Evolutionary conservation across 2,113 vertebrate species (phyloP).

Genomic region (Podocnemis expansa): DNA sequence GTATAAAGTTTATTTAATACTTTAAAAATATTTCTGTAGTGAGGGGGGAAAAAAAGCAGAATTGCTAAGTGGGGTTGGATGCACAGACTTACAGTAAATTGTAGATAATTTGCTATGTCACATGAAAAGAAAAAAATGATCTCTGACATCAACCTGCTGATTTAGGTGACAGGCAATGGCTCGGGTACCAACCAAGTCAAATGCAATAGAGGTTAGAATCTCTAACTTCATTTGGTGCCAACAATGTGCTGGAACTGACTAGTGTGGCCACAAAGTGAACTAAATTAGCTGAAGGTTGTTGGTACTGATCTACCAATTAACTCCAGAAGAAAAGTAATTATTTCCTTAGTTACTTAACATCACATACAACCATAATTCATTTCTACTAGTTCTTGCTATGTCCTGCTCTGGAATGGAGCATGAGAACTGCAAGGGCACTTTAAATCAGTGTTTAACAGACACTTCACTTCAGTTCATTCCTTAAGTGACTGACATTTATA

Average conservation of each 20-base stretch:
- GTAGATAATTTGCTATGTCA: not conserved
- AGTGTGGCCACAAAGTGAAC: not conserved
- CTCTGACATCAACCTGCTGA: constrained; percentile 9
- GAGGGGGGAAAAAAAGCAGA: constrained; percentile 10
- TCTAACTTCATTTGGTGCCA: not conserved
- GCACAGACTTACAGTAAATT: constrained; percentile 1
- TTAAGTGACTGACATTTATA: constrained; percentile 51
- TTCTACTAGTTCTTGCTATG: not conserved
- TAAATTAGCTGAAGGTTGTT: not conserved
- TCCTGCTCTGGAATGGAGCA: not conserved
- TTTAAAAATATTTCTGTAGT: not conserved
- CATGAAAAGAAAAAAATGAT: not conserved
- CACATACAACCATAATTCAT: not conserved
- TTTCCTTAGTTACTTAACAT: not conserved
- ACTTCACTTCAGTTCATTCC: constrained; percentile 61
- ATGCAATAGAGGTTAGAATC: not conserved
- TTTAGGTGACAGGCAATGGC: not conserved
- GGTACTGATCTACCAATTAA: constrained; percentile 2
- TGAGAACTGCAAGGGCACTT: constrained; percentile 33
- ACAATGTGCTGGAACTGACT: not conserved
- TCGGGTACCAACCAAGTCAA: constrained; percentile 11
- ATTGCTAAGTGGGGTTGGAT: not conserved
- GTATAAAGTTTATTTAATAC: not conserved
- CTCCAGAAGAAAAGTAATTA: not conserved
- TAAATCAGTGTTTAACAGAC: constrained; percentile 27